Conservation (phyloP, 2,113 vertebrate genomes). For the Parus major region DNA sequence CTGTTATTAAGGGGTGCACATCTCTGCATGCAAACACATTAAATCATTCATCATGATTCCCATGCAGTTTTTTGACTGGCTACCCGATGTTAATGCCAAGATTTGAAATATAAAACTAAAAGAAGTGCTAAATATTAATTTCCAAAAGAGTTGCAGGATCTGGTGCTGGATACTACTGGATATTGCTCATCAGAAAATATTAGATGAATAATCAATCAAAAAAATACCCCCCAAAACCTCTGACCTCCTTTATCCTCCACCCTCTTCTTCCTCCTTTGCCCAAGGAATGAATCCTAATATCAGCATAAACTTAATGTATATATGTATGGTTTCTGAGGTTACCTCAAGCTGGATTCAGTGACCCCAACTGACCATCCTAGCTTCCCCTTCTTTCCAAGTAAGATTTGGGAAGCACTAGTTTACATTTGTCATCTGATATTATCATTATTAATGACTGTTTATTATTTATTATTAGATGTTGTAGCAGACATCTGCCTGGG, state of each 20-base stretch:
- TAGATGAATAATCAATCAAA: not conserved
- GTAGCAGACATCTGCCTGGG: not conserved
- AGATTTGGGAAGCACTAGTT: not conserved
- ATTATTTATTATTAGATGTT: not conserved
- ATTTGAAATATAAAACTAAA: not conserved
- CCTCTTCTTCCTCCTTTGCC: not conserved
- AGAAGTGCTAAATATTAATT: not conserved
- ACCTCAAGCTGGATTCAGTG: not conserved
- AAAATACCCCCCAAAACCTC: accelerated
- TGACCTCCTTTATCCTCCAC: not conserved
- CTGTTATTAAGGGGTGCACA: conserved; percentile 41
- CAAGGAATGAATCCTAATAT: not conserved
- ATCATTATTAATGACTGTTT: not conserved
- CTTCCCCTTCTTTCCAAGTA: not conserved
- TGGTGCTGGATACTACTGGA: not conserved
- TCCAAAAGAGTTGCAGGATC: not conserved
- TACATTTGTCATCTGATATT: not conserved
- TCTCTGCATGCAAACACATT: not conserved
- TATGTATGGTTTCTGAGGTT: not conserved
- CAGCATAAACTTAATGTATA: not conserved
- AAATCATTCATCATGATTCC: not conserved
- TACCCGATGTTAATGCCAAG: not conserved
- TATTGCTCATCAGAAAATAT: not conserved
- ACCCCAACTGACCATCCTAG: not conserved
- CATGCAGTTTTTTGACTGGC: not conserved